These are phyloP conservation scores for Leptestheria dahalacensis DNA, from an alignment of 1,140 invertebrate genomes.

Conservation along the genomic window DNA sequence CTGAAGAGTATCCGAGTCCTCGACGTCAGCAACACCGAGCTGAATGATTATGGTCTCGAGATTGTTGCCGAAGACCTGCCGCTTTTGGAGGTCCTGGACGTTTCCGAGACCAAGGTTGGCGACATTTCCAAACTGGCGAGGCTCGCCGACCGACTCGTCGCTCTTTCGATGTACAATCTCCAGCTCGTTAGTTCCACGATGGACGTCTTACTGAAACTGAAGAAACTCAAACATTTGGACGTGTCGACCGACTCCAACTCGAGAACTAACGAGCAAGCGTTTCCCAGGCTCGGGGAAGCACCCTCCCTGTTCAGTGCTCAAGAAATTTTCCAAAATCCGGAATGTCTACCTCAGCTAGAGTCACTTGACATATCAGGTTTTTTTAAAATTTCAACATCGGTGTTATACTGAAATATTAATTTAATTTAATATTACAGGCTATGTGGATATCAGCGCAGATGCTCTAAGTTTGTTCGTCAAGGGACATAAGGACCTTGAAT, in stretches of 20 bases:
- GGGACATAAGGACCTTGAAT: slow-evolving; percentile 32
- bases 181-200: slow-evolving; percentile 31
- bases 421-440: slow-evolving; percentile 12
- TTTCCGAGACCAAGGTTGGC: slow-evolving; percentile 49
- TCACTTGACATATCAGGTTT: slow-evolving; percentile 53
- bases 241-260: slow-evolving; percentile 40
- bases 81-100: slow-evolving; percentile 47
- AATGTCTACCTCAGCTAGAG: slow-evolving; percentile 41
- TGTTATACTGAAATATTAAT: background rate
- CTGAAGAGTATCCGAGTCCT: slow-evolving; percentile 41
- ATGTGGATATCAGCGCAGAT: slow-evolving; percentile 36
- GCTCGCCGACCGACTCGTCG: slow-evolving; percentile 43
- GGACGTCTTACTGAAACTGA: slow-evolving; percentile 40
- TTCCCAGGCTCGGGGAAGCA: slow-evolving; percentile 30
- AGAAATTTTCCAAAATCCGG: slow-evolving; percentile 33
- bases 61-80: slow-evolving; percentile 53
- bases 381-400: background rate
- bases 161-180: slow-evolving; percentile 47
- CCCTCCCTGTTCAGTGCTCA: slow-evolving; percentile 32
- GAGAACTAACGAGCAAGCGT: background rate
- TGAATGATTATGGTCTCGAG: slow-evolving; percentile 49
- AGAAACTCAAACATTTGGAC: slow-evolving; percentile 43
- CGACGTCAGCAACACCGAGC: slow-evolving; percentile 56
- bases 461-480: slow-evolving; percentile 36
- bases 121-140: slow-evolving; percentile 47